These are phyloP conservation scores for Dicyrtomina minuta DNA, from an alignment of 2,888 invertebrate genomes.

Conservation along the genomic window DNA sequence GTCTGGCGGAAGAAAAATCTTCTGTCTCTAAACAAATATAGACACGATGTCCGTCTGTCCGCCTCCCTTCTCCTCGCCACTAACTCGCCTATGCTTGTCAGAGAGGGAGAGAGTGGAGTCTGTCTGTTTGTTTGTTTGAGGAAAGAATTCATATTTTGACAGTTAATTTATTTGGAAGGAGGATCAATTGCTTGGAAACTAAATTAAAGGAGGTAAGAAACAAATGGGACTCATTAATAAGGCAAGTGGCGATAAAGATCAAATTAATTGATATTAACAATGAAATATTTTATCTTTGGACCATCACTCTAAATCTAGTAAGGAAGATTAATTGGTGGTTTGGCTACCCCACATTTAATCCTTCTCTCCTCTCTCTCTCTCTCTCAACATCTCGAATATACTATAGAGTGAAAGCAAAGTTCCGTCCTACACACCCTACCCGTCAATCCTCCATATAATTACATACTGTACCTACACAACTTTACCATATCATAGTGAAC, in stretches of 20 bases:
- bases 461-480: too few relatives aligned
- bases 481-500: neutral
- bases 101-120: too few relatives aligned
- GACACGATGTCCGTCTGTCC: too few relatives aligned
- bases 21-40: too few relatives aligned
- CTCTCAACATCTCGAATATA: neutral
- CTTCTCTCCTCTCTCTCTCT: neutral
- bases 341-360: neutral
- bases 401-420: neutral
- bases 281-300: constrained; percentile 25
- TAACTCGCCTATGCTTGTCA: too few relatives aligned
- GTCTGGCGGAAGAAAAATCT: too few relatives aligned
- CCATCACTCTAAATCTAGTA: constrained; percentile 27
- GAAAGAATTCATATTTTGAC: too few relatives aligned
- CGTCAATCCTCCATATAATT: too few relatives aligned
- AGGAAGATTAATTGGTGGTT: constrained; percentile 24
- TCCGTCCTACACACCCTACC: neutral
- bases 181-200: too few relatives aligned
- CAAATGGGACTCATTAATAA: constrained; percentile 19
- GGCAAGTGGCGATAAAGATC: constrained; percentile 21
- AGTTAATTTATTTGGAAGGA: too few relatives aligned
- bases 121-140: too few relatives aligned
- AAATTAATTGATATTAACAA: constrained; percentile 29
- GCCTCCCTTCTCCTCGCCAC: too few relatives aligned
- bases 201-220: neutral